These are phyloP conservation scores for Poeciliopsis paucimaculata DNA, from an alignment of 2,797 vertebrate species.

Conservation along the genomic window DNA sequence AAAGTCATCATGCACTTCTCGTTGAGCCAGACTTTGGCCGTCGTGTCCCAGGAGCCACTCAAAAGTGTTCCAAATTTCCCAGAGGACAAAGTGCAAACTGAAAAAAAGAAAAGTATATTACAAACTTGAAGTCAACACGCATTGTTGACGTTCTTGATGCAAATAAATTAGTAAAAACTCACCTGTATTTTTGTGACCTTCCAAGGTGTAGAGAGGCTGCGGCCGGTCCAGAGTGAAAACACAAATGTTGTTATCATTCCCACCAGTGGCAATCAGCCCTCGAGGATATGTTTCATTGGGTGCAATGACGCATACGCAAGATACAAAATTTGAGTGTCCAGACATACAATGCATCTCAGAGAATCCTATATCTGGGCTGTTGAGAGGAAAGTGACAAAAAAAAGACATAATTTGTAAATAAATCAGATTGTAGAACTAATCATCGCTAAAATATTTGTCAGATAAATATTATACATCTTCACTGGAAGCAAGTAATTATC, in stretches of 20 bases:
- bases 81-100: slow-evolving; percentile 95
- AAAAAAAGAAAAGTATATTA: background rate
- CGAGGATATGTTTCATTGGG: slow-evolving; percentile 91
- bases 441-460: background rate
- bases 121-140: background rate
- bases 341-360: slow-evolving; percentile 93
- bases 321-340: slow-evolving; percentile 95
- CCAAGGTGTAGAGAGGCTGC: slow-evolving; percentile 88
- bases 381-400: slow-evolving; percentile 9
- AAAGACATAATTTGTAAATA: background rate
- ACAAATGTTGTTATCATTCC: slow-evolving; percentile 96
- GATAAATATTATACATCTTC: background rate
- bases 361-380: slow-evolving; percentile 88
- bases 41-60: slow-evolving; percentile 98
- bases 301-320: slow-evolving; percentile 93
- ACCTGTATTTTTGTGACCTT: slow-evolving; percentile 96
- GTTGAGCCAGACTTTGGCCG: slow-evolving; percentile 96
- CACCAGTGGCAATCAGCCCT: slow-evolving; percentile 94
- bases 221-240: slow-evolving; percentile 89
- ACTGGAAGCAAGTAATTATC: background rate
- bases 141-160: background rate
- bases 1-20: slow-evolving; percentile 99
- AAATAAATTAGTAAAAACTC: slow-evolving; percentile 6
- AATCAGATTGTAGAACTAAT: background rate
- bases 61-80: slow-evolving; percentile 97